These are phyloP conservation scores for Sinodicranocentrus sp. DNA, from an alignment of 2,888 invertebrate species.

Conservation along the genomic window DNA sequence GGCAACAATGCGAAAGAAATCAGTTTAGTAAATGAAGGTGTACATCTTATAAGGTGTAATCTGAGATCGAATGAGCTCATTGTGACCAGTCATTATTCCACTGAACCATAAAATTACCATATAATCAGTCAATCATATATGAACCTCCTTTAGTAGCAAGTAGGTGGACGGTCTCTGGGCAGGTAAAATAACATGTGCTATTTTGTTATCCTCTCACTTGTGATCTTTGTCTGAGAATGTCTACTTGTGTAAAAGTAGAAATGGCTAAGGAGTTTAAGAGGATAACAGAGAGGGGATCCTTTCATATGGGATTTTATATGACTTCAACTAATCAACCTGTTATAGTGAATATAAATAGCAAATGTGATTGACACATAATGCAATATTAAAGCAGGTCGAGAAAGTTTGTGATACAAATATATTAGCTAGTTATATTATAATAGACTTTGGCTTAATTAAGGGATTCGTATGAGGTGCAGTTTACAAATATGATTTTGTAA, in stretches of 20 bases:
- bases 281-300: too few relatives aligned
- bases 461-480: too few relatives aligned
- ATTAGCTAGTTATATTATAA: too few relatives aligned
- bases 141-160: constrained; percentile 25
- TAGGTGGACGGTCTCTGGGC: constrained; percentile 37
- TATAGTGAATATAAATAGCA: constrained; percentile 19
- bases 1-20: constrained; percentile 21
- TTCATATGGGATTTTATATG: not conserved
- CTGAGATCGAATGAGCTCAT: constrained; percentile 42
- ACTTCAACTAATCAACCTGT: constrained; percentile 14
- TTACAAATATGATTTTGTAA: too few relatives aligned
- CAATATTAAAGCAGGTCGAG: constrained; percentile 44
- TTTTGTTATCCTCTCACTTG: constrained; percentile 30
- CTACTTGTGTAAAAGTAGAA: too few relatives aligned
- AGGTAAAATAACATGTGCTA: constrained; percentile 32
- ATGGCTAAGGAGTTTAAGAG: too few relatives aligned
- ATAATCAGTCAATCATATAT: constrained; percentile 53
- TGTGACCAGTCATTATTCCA: constrained; percentile 52
- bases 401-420: constrained; percentile 31
- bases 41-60: constrained; percentile 29
- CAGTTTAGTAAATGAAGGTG: constrained; percentile 10
- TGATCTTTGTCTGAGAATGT: too few relatives aligned
- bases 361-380: constrained; percentile 53
- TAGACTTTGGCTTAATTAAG: too few relatives aligned
- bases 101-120: constrained; percentile 62